Evolutionary conservation across 64 coral and sea anemone genomes (phyloP).

Genomic region (Montipora cactus): DNA sequence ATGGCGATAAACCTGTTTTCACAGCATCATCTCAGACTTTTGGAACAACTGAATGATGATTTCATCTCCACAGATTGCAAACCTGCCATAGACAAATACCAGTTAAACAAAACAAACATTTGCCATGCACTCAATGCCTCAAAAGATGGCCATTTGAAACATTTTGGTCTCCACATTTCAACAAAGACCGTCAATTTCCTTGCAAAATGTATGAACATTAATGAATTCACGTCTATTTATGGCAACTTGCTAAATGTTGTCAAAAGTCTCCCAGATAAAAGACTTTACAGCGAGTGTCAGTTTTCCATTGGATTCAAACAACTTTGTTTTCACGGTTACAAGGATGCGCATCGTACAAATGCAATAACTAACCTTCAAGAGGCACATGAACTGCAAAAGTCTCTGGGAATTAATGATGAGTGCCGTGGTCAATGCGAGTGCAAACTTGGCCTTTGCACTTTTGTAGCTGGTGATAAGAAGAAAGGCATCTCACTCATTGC

Average conservation of each 20-base stretch:
- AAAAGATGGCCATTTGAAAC: background rate
- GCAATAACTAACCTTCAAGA: slow-evolving; percentile 42
- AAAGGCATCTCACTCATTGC: slow-evolving; percentile 67
- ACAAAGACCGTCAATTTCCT: slow-evolving; percentile 82
- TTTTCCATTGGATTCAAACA: slow-evolving; percentile 80
- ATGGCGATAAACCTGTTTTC: slow-evolving; percentile 42
- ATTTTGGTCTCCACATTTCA: slow-evolving; percentile 56
- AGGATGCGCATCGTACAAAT: background rate
- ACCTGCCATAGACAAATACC: slow-evolving; percentile 22
- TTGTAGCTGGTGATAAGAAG: slow-evolving; percentile 46
- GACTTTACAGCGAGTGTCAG: slow-evolving; percentile 73
- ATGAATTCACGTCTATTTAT: slow-evolving; percentile 75
- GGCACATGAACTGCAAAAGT: slow-evolving; percentile 41
- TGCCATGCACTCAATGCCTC: slow-evolving; percentile 57
- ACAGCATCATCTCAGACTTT: background rate
- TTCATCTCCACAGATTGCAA: slow-evolving; percentile 45
- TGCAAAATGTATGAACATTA: slow-evolving; percentile 68
- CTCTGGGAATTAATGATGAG: slow-evolving; percentile 20
- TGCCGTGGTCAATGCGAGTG: slow-evolving; percentile 70
- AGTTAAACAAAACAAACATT: slow-evolving; percentile 64
- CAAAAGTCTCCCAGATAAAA: background rate
- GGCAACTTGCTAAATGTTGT: slow-evolving; percentile 16
- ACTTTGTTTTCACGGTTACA: slow-evolving; percentile 76
- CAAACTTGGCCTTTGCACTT: slow-evolving; percentile 77
- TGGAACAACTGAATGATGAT: slow-evolving; percentile 25